These are phyloP conservation scores for Paracentrotus lividus DNA, from an alignment of 53 echinoderm and acorn worm genomes.

Conservation along the genomic window DNA sequence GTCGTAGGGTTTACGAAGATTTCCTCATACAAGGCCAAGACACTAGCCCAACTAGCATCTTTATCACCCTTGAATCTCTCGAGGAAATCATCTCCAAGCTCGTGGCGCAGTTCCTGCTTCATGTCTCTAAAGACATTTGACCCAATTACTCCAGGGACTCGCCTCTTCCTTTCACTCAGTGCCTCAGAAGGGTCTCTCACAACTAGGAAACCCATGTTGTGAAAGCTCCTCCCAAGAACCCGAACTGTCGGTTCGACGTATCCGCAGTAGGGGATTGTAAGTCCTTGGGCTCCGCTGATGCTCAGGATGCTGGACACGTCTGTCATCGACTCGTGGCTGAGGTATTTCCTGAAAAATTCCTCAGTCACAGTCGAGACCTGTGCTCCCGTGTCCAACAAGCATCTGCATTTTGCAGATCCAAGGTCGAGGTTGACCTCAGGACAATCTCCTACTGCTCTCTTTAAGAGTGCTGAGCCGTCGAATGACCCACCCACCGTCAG, in stretches of 20 bases:
- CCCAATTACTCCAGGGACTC: slow-evolving; percentile 78
- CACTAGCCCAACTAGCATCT: slow-evolving; percentile 50
- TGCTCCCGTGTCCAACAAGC: slow-evolving; percentile 81
- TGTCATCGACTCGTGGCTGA: slow-evolving; percentile 64
- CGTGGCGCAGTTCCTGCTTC: background rate
- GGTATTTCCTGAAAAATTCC: slow-evolving; percentile 75
- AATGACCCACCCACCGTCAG: slow-evolving; percentile 36
- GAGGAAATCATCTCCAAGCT: no score
- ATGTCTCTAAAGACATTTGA: slow-evolving; percentile 82
- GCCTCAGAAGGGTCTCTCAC: slow-evolving; percentile 28
- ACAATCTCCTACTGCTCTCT: slow-evolving; percentile 50
- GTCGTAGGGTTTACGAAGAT: background rate
- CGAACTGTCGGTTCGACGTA: slow-evolving; percentile 82
- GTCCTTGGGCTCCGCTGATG: slow-evolving; percentile 74
- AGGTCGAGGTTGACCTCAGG: no score
- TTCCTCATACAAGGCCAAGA: slow-evolving; percentile 74
- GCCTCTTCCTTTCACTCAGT: slow-evolving; percentile 63
- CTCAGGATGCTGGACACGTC: slow-evolving; percentile 73
- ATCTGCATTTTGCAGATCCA: slow-evolving; percentile 35
- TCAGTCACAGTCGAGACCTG: slow-evolving; percentile 88
- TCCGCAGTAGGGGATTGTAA: slow-evolving; percentile 74
- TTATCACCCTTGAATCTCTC: no score
- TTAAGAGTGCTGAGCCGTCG: slow-evolving; percentile 39
- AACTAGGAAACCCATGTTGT: slow-evolving; percentile 79
- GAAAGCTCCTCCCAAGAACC: slow-evolving; percentile 69